A percentile compares a stretch with the other conserved stretches of the same genome.
These are phyloP conservation scores for Candoia aspera DNA, from an alignment of 2,113 vertebrate species.

Conservation along the genomic window DNA sequence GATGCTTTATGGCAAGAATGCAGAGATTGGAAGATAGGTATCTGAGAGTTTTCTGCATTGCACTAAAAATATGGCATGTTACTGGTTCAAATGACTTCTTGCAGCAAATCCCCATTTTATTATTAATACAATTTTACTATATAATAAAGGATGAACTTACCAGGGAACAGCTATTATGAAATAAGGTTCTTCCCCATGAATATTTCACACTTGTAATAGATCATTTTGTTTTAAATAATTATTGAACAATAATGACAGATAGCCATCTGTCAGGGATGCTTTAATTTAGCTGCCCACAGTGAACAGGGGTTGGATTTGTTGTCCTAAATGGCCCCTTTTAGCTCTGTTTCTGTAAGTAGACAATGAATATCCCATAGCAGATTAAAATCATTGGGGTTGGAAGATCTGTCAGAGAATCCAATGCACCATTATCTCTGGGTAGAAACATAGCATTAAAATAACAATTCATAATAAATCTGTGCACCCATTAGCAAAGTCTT, in stretches of 20 bases:
- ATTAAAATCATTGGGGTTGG: neutral
- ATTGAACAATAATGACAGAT: neutral
- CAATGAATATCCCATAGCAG: neutral
- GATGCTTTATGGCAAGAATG: neutral
- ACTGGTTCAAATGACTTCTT: neutral
- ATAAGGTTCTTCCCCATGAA: neutral
- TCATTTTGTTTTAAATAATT: neutral
- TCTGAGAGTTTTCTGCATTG: neutral
- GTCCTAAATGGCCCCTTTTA: no score
- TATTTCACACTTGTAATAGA: neutral
- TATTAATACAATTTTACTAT: neutral
- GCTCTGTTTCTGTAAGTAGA: neutral
- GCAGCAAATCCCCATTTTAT: neutral
- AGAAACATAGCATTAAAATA: no score
- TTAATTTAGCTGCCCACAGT: no score
- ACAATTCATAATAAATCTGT: no score
- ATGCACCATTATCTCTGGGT: neutral
- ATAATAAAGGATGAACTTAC: neutral
- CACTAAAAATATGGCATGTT: neutral
- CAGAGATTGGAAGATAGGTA: conserved; percentile 25
- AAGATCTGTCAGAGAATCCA: neutral
- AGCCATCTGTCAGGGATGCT: no score
- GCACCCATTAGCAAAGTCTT: neutral
- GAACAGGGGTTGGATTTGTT: no score
- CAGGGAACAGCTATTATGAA: neutral